Conservation (phyloP, 2,888 invertebrate species). For the Eristalis pertinax region DNA sequence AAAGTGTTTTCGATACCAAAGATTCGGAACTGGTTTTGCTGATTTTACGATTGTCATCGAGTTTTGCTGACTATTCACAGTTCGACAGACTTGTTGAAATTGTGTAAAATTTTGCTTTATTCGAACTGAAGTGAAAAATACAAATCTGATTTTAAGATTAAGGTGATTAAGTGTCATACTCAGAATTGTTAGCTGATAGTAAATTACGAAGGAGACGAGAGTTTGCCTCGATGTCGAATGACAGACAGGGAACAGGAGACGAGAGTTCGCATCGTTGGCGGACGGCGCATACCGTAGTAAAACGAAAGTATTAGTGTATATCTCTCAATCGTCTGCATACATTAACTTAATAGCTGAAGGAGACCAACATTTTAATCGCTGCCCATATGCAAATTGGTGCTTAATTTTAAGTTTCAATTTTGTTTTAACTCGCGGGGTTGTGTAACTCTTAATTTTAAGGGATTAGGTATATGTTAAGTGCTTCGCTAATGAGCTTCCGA, state of each 20-base stretch:
- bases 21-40: slow-evolving; percentile 12
- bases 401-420: not conserved
- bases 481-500: not conserved
- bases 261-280: not conserved
- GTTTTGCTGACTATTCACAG: not conserved
- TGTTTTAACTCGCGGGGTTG: not conserved
- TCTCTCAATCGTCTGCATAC: not conserved
- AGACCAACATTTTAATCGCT: not conserved
- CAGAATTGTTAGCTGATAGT: not conserved
- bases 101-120: not conserved
- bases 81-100: not conserved
- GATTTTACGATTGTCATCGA: slow-evolving; percentile 30
- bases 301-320: not conserved
- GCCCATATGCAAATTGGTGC: not conserved
- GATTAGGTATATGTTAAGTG: not conserved
- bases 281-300: not conserved
- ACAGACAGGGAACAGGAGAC: not conserved
- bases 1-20: slow-evolving; percentile 21
- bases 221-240: not conserved
- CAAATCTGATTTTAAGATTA: not conserved
- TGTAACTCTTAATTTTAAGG: not conserved
- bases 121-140: not conserved
- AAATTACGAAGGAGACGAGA: not conserved
- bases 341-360: not conserved
- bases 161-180: not conserved